Evolutionary conservation across 2,113 vertebrate species (phyloP).

Genomic region (Xiphophorus maculatus): DNA sequence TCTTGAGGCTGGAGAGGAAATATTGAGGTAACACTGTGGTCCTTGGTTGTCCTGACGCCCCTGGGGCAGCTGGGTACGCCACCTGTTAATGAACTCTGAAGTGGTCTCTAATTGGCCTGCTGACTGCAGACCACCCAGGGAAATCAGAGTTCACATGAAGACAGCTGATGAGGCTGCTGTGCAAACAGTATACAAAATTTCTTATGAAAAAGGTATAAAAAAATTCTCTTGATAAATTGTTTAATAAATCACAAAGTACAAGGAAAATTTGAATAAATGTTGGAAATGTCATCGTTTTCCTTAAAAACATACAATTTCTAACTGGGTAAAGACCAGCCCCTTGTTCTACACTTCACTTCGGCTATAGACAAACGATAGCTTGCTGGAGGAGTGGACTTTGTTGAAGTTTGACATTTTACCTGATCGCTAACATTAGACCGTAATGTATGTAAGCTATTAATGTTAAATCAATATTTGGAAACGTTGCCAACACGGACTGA

Average conservation of each 20-base stretch:
- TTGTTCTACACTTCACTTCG: too few relatives aligned
- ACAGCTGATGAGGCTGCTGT: conserved; percentile 28
- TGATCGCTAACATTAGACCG: too few relatives aligned
- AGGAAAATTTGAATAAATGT: background rate
- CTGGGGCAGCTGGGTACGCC: conserved; percentile 81
- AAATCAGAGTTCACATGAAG: conserved; percentile 27
- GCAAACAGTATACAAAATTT: background rate
- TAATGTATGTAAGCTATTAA: too few relatives aligned
- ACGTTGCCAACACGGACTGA: too few relatives aligned
- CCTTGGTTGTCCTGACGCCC: conserved; percentile 45
- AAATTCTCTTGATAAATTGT: too few relatives aligned
- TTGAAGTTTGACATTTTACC: too few relatives aligned
- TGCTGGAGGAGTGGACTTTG: too few relatives aligned
- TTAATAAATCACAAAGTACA: background rate
- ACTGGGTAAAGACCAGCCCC: too few relatives aligned
- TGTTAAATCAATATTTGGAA: too few relatives aligned
- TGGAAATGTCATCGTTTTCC: background rate
- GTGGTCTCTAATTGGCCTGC: conserved; percentile 77
- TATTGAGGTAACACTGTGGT: conserved; percentile 33
- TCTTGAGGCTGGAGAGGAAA: conserved; percentile 6
- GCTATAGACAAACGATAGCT: too few relatives aligned
- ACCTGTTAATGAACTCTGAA: conserved; percentile 84
- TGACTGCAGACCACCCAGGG: conserved; percentile 62
- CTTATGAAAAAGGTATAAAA: background rate
- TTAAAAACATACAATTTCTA: background rate